Percentiles rank a stretch among this genome's conserved stretches.
These are phyloP conservation scores for Dipodomys stephensi DNA, from an alignment of 2,113 vertebrate species.

Conservation along the genomic window DNA sequence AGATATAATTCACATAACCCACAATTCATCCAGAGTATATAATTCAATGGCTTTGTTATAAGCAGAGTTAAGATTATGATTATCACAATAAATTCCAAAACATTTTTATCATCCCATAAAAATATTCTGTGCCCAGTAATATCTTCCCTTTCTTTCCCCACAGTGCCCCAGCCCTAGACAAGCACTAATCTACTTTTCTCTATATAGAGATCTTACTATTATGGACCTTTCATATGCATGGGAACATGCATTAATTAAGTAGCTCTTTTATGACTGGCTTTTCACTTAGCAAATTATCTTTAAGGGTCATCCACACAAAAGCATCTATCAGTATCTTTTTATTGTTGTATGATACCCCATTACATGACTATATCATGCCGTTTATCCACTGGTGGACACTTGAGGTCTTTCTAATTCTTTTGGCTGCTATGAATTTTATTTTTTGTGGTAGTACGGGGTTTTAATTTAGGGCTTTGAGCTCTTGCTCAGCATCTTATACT, in stretches of 20 bases:
- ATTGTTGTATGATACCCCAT: not conserved
- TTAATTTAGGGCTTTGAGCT: no score
- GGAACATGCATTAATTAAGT: not conserved
- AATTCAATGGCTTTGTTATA: not conserved
- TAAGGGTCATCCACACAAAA: not conserved
- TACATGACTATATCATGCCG: not conserved
- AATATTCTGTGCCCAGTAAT: not conserved
- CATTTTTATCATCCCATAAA: not conserved
- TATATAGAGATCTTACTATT: not conserved
- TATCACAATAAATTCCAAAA: not conserved
- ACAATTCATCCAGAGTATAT: not conserved
- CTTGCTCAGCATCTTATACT: no score
- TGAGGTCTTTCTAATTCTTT: not conserved
- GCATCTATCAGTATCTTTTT: not conserved
- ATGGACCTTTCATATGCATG: not conserved
- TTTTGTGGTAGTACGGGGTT: no score
- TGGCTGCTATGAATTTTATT: not conserved
- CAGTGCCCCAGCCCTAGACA: not conserved
- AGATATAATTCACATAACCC: not conserved
- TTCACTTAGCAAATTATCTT: not conserved
- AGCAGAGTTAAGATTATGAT: constrained; percentile 4
- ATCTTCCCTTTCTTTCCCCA: not conserved
- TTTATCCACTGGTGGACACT: not conserved
- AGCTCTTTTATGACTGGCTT: not conserved
- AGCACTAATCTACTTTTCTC: not conserved